phyloP scores from a whole-genome alignment of 2,888 invertebrate genomes.

The Allolobophora icterica region DNA sequence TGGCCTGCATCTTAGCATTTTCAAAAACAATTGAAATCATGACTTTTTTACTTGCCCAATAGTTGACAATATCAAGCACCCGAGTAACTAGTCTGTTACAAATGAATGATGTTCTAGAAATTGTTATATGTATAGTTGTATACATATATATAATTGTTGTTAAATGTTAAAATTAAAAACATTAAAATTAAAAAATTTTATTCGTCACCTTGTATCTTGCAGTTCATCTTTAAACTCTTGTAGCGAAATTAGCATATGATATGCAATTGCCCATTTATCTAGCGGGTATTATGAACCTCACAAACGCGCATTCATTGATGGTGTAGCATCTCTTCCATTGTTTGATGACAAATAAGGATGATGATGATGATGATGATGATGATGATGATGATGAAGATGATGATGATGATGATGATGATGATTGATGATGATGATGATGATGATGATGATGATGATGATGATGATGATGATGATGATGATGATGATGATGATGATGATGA shows the following conservation, averaged over 20 bases:
- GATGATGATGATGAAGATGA: neutral
- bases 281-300: neutral
- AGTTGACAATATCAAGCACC: neutral
- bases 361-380: no score
- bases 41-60: neutral
- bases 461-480: slow-evolving; percentile 19
- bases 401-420: slow-evolving; percentile 26
- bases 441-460: slow-evolving; percentile 20
- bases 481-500: slow-evolving; percentile 7
- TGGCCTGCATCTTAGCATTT: neutral
- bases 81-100: neutral
- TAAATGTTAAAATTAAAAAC: no score
- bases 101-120: neutral
- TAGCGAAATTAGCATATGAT: neutral
- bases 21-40: neutral
- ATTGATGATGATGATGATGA: neutral
- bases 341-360: neutral
- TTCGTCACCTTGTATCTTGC: neutral
- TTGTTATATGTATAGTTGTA: no score
- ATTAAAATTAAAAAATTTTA: neutral
- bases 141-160: no score
- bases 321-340: neutral
- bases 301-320: neutral
- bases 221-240: neutral
- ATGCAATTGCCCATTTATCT: no score